A percentile compares a stretch with the other conserved stretches of the same genome.
Conservation (phyloP, 2,113 vertebrate genomes). For the Prionailurus viverrinus region DNA sequence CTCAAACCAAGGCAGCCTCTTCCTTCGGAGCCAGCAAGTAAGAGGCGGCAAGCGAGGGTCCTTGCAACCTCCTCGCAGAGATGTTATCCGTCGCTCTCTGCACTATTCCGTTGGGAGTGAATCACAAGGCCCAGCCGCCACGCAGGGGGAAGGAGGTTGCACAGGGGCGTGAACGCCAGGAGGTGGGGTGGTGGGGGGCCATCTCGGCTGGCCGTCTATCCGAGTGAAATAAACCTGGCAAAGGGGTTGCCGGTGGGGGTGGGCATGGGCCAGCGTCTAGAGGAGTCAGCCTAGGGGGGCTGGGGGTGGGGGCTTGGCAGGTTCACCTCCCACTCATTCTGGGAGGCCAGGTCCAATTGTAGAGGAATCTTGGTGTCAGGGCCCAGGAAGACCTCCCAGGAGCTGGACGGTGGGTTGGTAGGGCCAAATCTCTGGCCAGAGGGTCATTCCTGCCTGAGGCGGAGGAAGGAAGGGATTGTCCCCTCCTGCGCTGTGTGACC, state of each 20-base stretch:
- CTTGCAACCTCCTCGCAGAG: background rate
- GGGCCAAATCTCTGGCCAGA: background rate
- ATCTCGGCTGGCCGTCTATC: background rate
- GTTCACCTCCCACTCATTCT: background rate
- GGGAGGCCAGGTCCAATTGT: background rate
- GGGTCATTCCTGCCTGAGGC: background rate
- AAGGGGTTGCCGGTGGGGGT: no score
- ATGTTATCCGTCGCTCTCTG: fast-evolving
- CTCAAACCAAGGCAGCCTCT: background rate
- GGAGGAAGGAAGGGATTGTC: background rate
- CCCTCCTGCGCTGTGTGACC: background rate
- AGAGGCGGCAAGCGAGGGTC: background rate
- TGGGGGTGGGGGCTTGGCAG: background rate
- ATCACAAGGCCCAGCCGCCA: background rate
- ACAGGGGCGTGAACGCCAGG: background rate
- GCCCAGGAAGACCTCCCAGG: background rate
- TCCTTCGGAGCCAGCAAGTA: background rate
- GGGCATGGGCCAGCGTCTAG: background rate
- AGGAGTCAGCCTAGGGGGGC: background rate
- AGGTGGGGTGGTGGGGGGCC: background rate
- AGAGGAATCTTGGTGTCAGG: background rate
- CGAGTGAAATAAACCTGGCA: background rate
- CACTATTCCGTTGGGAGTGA: background rate
- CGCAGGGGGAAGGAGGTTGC: background rate
- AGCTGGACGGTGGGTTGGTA: background rate